These are phyloP conservation scores for Aegotheles bennettii DNA, from an alignment of 2,113 vertebrate species.

Conservation along the genomic window DNA sequence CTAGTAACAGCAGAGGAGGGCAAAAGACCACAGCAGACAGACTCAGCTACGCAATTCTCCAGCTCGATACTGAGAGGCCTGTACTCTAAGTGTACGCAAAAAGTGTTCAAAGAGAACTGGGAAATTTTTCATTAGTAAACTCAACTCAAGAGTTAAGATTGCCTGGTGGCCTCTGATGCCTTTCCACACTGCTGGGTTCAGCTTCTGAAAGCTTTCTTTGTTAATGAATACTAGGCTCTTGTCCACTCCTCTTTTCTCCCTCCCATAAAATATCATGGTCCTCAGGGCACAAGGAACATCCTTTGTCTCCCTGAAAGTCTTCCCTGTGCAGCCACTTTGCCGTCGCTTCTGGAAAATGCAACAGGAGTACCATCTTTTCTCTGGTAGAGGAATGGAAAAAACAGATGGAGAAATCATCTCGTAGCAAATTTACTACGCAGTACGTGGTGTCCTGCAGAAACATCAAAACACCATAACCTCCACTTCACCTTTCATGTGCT, in stretches of 20 bases:
- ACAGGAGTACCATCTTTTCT: background rate
- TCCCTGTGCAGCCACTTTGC: constrained; percentile 31
- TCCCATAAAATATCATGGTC: constrained; percentile 52
- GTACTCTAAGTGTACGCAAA: fast-evolving
- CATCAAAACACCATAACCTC: background rate
- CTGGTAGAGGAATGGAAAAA: background rate
- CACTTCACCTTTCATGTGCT: background rate
- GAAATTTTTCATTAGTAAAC: constrained; percentile 36
- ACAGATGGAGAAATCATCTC: background rate
- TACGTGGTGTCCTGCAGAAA: background rate
- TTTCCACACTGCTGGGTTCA: constrained; percentile 35
- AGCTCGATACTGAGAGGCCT: background rate
- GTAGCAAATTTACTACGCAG: background rate
- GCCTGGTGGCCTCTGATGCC: constrained; percentile 36
- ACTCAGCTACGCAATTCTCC: background rate
- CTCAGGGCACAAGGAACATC: constrained; percentile 49
- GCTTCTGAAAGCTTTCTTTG: constrained; percentile 62
- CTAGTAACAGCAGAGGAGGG: background rate
- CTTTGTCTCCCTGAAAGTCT: constrained; percentile 51
- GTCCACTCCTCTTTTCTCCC: constrained; percentile 41
- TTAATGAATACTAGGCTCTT: constrained; percentile 61
- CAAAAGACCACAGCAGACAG: background rate
- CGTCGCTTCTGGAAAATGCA: background rate
- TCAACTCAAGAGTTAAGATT: constrained; percentile 54
- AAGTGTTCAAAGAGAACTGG: background rate